phyloP scores from a whole-genome alignment of 2,113 vertebrate species.

The Alaudala cheleensis region DNA sequence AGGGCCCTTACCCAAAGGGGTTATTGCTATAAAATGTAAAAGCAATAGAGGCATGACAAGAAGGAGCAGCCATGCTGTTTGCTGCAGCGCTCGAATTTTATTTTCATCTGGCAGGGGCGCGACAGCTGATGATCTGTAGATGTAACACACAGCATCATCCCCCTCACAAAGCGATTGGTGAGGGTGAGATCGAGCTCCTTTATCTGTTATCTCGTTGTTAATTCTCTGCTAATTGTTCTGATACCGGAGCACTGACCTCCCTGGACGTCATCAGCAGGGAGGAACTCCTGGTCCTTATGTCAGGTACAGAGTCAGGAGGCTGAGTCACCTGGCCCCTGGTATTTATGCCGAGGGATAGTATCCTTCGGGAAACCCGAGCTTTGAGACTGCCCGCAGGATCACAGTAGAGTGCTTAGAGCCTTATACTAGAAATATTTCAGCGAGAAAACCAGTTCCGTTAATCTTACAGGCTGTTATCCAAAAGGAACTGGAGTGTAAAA shows the following conservation, averaged over 20 bases:
- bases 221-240: background rate
- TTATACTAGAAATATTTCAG: background rate
- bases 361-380: background rate
- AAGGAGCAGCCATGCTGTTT: background rate
- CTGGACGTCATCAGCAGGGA: background rate
- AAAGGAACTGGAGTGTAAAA: slow-evolving; percentile 36
- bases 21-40: background rate
- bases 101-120: background rate
- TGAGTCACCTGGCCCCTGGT: background rate
- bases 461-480: background rate
- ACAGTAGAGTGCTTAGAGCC: background rate
- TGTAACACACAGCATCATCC: background rate
- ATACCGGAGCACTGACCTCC: fast-evolving
- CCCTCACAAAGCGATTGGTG: fast-evolving
- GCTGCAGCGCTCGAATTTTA: background rate
- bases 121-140: background rate
- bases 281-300: background rate
- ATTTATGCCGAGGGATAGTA: background rate
- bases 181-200: background rate
- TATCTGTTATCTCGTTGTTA: background rate
- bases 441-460: background rate
- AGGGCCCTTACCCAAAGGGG: background rate
- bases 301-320: background rate
- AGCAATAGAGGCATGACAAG: background rate
- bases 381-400: background rate